Conservation (phyloP, 2,113 vertebrate genomes). For the Oryzias celebensis region DNA sequence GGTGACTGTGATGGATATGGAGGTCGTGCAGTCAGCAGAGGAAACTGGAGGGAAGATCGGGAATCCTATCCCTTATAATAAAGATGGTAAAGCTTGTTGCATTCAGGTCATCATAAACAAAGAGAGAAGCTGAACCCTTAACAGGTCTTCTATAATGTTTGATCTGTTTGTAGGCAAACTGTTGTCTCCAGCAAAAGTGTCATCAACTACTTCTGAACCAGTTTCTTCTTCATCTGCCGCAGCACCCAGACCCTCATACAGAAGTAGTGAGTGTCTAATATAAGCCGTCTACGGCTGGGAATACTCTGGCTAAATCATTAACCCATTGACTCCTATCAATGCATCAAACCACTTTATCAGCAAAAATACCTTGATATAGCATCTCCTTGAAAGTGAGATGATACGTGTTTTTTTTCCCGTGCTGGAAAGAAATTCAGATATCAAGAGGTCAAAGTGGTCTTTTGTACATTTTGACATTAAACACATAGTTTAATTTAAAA, state of each 20-base stretch:
- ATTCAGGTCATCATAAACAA: no score
- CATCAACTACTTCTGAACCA: constrained; percentile 10
- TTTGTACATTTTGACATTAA: no score
- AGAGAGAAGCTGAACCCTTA: no score
- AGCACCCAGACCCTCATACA: constrained; percentile 41
- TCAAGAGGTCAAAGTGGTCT: no score
- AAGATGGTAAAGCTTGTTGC: constrained; percentile 72
- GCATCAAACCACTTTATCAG: no score
- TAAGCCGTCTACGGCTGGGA: neutral
- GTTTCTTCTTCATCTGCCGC: constrained; percentile 6
- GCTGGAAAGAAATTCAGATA: no score
- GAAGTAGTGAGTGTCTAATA: constrained; percentile 43
- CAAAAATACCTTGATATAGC: no score
- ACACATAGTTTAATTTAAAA: no score
- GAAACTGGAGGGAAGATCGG: constrained; percentile 81
- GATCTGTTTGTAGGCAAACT: constrained; percentile 31
- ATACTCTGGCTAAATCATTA: neutral
- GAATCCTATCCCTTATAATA: constrained; percentile 76
- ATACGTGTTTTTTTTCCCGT: no score
- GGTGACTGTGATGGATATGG: constrained; percentile 82
- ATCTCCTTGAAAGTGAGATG: no score
- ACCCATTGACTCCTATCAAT: no score
- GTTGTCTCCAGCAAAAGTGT: constrained; percentile 13
- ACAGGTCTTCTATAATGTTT: neutral
- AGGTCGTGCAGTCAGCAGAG: constrained; percentile 81